Conservation (phyloP, 2,797 vertebrate species). For the Eulemur albifrons region DNA sequence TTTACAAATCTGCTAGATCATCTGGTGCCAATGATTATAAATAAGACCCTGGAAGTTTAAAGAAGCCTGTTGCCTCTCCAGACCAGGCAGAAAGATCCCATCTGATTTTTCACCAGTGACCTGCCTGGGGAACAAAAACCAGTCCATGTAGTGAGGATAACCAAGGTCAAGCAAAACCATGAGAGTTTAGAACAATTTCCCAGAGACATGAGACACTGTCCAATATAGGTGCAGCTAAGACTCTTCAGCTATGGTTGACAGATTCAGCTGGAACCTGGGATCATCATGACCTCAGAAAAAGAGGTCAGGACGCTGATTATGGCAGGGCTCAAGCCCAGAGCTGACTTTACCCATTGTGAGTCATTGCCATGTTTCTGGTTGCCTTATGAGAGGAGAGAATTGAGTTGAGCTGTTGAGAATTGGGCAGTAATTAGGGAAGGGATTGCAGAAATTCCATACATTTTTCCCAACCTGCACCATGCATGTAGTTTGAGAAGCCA, state of each 20-base stretch:
- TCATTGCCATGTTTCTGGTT: neutral
- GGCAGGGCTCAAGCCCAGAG: neutral
- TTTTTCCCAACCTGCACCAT: neutral
- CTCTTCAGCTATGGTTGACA: neutral
- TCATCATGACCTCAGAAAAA: neutral
- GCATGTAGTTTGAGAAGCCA: neutral
- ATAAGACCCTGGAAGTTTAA: neutral
- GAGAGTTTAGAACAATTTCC: neutral
- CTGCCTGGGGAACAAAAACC: neutral
- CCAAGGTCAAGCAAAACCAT: neutral
- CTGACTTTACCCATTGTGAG: neutral
- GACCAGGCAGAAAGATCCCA: neutral
- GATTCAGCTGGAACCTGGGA: neutral
- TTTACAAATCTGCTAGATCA: neutral
- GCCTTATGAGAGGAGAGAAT: neutral
- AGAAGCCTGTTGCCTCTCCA: neutral
- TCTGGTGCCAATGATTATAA: neutral
- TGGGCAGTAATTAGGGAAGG: neutral
- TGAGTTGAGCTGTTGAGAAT: neutral
- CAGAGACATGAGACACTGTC: neutral
- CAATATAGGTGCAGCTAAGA: neutral
- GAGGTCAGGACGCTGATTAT: neutral
- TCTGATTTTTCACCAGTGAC: neutral
- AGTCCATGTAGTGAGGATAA: neutral
- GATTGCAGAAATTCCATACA: neutral